These are phyloP conservation scores for Oceanites oceanicus DNA, from an alignment of 2,113 vertebrate species.

Conservation along the genomic window DNA sequence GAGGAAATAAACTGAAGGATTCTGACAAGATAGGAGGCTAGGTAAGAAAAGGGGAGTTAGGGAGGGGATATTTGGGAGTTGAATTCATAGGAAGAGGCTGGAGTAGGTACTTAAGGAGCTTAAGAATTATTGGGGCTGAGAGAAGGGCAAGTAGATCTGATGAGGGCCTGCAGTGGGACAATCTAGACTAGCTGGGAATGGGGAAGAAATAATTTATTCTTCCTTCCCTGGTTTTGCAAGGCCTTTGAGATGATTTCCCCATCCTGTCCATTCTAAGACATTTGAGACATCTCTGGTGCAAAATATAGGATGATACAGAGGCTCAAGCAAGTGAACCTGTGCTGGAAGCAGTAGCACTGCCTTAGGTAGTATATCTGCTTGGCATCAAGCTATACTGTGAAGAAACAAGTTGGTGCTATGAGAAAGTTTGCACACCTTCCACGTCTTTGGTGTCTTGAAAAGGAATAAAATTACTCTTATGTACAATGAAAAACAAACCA, in stretches of 20 bases:
- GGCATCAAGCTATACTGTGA: neutral
- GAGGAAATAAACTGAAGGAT: neutral
- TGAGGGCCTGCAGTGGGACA: neutral
- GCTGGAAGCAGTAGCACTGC: neutral
- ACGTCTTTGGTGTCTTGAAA: neutral
- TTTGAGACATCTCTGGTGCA: neutral
- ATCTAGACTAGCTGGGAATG: neutral
- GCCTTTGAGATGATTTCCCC: neutral
- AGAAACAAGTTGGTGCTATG: neutral
- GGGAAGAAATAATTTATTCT: neutral
- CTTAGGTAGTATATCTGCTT: neutral
- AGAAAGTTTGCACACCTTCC: neutral
- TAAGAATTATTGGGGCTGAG: neutral
- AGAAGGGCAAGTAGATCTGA: neutral
- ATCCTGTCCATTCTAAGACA: rapidly evolving
- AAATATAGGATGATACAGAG: neutral
- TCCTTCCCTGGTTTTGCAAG: neutral
- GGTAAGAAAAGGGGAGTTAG: neutral
- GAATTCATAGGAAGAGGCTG: neutral
- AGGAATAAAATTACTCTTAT: neutral
- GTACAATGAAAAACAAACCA: neutral
- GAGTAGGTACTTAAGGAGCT: neutral
- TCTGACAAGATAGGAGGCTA: neutral
- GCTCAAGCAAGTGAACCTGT: neutral
- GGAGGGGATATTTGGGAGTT: neutral